These are phyloP conservation scores for Lordiphosa mommai DNA, from an alignment of 1,140 invertebrate species.

Conservation along the genomic window DNA sequence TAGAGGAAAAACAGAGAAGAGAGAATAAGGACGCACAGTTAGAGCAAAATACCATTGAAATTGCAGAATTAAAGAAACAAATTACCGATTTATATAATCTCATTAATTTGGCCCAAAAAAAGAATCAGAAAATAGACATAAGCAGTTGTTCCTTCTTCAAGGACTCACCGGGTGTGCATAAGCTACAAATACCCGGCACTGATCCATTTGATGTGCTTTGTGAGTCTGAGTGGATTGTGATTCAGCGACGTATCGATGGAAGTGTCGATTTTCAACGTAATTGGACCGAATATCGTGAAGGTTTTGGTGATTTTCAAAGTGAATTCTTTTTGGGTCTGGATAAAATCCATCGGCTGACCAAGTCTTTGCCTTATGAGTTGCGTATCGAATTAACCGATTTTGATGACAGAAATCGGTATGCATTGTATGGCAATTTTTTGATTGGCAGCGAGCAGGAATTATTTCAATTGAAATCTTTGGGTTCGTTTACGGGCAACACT, in stretches of 20 bases:
- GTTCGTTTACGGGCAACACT: no score
- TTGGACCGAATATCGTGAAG: slow-evolving; percentile 26
- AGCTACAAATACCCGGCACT: slow-evolving; percentile 13
- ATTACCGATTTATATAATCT: no score
- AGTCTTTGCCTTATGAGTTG: slow-evolving; percentile 4
- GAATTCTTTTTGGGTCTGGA: slow-evolving; percentile 35
- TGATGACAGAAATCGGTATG: slow-evolving; percentile 80
- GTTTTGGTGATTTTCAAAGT: slow-evolving; percentile 17
- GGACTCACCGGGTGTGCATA: not conserved
- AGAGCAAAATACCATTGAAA: no score
- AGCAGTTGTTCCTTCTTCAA: no score
- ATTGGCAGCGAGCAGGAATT: no score
- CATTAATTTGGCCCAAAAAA: no score
- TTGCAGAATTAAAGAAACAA: no score
- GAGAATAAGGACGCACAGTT: no score
- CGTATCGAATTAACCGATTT: slow-evolving; percentile 84
- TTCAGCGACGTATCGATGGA: slow-evolving; percentile 20
- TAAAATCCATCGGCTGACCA: slow-evolving; percentile 1
- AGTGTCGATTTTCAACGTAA: slow-evolving; percentile 12
- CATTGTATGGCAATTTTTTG: slow-evolving; percentile 81
- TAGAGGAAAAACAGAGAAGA: no score
- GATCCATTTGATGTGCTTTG: slow-evolving; percentile 13
- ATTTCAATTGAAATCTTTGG: no score
- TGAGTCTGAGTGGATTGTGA: slow-evolving; percentile 12
- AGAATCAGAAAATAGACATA: no score